phyloP scores from a whole-genome alignment of 2,888 invertebrate genomes.

The Caenorhabditis macrosperma region DNA sequence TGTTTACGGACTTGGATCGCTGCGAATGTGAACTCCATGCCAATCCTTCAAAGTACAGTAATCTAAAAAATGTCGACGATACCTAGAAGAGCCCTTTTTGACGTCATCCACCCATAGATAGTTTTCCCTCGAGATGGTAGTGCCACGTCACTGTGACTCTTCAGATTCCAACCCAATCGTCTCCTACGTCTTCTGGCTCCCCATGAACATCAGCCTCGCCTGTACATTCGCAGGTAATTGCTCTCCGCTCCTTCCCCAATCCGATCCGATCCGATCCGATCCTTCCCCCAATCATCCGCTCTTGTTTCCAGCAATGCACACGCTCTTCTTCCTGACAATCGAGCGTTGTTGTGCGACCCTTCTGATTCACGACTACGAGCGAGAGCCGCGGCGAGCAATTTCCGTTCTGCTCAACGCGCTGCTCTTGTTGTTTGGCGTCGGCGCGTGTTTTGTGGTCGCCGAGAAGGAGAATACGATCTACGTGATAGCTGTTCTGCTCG shows the following conservation, averaged over 20 bases:
- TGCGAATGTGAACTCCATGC: no score
- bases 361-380: constrained; percentile 28
- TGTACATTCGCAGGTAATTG: constrained; percentile 30
- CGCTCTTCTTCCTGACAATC: constrained; percentile 36
- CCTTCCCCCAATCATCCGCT: not conserved
- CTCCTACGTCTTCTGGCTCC: constrained; percentile 18
- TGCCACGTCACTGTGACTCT: not conserved
- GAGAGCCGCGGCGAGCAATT: constrained; percentile 4
- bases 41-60: no score
- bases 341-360: constrained; percentile 37
- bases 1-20: not conserved
- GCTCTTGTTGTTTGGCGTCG: constrained; percentile 16
- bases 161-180: constrained; percentile 21
- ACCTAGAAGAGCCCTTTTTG: no score
- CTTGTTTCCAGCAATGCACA: constrained; percentile 34
- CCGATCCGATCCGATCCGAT: no score
- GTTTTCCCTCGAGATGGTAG: no score
- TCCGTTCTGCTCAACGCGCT: constrained; percentile 26
- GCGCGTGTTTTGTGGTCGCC: constrained; percentile 15
- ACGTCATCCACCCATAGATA: no score
- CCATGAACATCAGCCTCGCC: constrained; percentile 23
- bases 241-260: no score
- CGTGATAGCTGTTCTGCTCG: constrained; percentile 18
- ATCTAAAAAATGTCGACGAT: no score
- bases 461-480: constrained; percentile 19